Conservation (phyloP, 2,888 invertebrate genomes). For the Trisateles emortualis region DNA sequence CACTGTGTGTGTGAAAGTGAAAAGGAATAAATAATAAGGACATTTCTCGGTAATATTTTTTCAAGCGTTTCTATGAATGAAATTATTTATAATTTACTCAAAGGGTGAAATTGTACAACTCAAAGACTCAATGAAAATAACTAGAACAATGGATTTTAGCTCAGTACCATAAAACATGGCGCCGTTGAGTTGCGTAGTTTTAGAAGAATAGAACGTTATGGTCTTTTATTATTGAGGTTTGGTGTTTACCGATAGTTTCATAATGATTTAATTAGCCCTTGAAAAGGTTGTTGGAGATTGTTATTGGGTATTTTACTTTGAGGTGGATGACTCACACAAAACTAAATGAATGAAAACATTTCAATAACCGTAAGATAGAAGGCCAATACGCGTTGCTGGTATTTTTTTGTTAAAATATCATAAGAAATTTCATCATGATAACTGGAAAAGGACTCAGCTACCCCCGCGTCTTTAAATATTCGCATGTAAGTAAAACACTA, state of each 20-base stretch:
- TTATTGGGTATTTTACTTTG: not conserved
- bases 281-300: not conserved
- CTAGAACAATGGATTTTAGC: slow-evolving; percentile 1
- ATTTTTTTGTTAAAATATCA: too few relatives aligned
- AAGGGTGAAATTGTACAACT: not conserved
- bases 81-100: not conserved
- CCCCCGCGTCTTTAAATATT: too few relatives aligned
- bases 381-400: too few relatives aligned
- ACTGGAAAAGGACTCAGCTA: too few relatives aligned
- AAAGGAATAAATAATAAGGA: too few relatives aligned
- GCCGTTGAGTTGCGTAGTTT: not conserved
- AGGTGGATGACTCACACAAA: not conserved
- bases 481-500: too few relatives aligned
- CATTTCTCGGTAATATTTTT: too few relatives aligned
- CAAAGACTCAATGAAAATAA: slow-evolving; percentile 5
- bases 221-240: not conserved
- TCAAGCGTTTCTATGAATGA: not conserved
- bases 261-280: not conserved
- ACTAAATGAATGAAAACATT: not conserved
- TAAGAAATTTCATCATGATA: too few relatives aligned
- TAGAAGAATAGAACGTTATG: not conserved
- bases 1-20: too few relatives aligned
- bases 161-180: not conserved
- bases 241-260: not conserved
- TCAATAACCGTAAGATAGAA: too few relatives aligned